Base-by-base conservation (phyloP, 2,113 vertebrate genomes). In the Perognathus longimembris region DNA sequence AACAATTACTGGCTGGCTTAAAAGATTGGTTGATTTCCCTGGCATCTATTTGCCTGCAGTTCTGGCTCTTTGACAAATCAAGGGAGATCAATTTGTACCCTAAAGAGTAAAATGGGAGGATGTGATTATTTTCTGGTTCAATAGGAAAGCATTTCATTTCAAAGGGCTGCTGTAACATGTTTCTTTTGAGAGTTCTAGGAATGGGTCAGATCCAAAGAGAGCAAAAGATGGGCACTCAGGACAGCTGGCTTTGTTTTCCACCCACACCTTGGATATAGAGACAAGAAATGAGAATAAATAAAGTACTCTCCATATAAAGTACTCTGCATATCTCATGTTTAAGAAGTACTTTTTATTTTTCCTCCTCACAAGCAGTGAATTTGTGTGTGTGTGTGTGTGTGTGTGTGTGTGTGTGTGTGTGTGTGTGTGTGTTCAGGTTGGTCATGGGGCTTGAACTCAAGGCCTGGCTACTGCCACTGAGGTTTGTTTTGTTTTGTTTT, bases 51-150 rank as follows among this genome's bases (percentile, higher is more conserved):
- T 91, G 88, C 92, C 88, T 73, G 66, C 32, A 92, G 93, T 95
- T 88, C 96, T 95, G 92, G 94, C 66, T 96, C 75, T 79, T 93
- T 90, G 93, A 96, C 94, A 96, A 94, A 97, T 92, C 94, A 94
- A 95, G 81, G 95, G 93, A 96, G 93, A 96, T 96, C 94, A 94
- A 93, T 96, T 95, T 95, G 92, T 96, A 94, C 85, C 94, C 94
- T 94, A 88, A 96, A 95, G 90, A 93, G 90, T 95, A 96, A 95
- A 54, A 94, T 93, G 85, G 85, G 82, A 95, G 79, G 85, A 88
- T 92, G 82, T 70, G 85, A 95, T 95, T 94, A 93, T 94, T 92
- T 97, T 95, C 92, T 90, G 91, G 95, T 94, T 96, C 95, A 96
- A 88, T 85, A 94, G 94, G 90, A 91, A 95, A 92, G 66, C 85